Evolutionary conservation across 1,140 invertebrate genomes (phyloP).

Genomic region (Drepana arcuata): DNA sequence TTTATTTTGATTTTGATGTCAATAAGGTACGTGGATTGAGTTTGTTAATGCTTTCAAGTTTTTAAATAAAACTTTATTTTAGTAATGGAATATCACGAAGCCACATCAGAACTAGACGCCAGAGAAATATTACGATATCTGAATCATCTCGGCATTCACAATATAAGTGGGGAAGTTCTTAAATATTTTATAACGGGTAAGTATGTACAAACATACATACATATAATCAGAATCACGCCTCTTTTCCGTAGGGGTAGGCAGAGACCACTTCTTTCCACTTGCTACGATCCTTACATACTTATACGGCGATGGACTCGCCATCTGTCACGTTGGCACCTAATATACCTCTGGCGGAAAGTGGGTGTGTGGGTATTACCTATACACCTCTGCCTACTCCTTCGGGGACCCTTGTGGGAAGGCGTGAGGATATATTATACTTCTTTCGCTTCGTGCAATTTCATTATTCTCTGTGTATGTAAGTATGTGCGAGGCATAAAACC

Average conservation of each 20-base stretch:
- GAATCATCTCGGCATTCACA: slow-evolving; percentile 57
- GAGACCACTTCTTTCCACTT: no score
- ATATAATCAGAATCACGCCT: neutral
- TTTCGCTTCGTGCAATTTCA: neutral
- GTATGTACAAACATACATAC: neutral
- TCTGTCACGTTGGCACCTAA: neutral
- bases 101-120: slow-evolving; percentile 42
- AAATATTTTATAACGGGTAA: slow-evolving; percentile 57
- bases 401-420: neutral
- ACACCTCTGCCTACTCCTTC: no score
- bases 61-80: neutral
- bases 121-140: slow-evolving; percentile 56
- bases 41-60: neutral
- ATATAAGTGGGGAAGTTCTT: slow-evolving; percentile 55
- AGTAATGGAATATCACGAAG: slow-evolving; percentile 28
- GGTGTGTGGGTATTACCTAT: no score
- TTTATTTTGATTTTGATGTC: no score
- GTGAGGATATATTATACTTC: neutral
- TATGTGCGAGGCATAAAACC: no score
- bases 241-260: no score
- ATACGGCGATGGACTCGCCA: neutral
- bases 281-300: neutral
- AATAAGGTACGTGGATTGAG: neutral
- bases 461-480: neutral
- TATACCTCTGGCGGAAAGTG: no score